Percentiles rank a stretch among this genome's conserved stretches.
phyloP scores from a whole-genome alignment of 2,113 vertebrate genomes.

The Lepus timidus region DNA sequence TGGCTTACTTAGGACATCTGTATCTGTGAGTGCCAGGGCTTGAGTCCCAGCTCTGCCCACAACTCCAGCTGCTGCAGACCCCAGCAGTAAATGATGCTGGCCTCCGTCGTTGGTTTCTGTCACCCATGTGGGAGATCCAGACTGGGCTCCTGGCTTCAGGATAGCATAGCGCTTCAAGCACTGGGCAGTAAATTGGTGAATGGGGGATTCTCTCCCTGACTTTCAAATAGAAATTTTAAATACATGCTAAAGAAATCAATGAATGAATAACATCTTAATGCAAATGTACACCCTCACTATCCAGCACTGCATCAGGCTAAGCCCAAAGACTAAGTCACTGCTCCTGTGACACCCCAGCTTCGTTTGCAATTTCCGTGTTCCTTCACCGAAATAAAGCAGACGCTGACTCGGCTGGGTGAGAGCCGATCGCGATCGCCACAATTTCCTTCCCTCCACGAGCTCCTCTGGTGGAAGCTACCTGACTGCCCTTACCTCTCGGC shows the following conservation, averaged over 20 bases:
- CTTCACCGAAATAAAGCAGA: not conserved
- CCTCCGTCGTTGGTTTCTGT: no score
- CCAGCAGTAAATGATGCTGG: no score
- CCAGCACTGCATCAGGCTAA: not conserved
- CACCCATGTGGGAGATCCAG: no score
- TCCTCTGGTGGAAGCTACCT: not conserved
- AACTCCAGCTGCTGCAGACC: no score
- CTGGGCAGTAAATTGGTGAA: no score
- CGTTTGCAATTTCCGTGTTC: not conserved
- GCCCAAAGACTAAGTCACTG: not conserved
- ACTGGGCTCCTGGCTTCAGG: no score
- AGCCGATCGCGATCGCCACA: not conserved
- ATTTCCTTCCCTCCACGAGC: constrained; percentile 17
- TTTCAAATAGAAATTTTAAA: not conserved
- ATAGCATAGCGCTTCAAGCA: no score
- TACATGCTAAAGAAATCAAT: not conserved
- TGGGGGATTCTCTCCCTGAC: no score
- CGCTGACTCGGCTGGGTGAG: not conserved
- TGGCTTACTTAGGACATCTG: no score
- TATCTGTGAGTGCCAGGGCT: no score
- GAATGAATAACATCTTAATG: not conserved
- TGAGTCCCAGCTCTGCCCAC: no score
- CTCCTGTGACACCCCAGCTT: not conserved
- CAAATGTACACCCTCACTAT: not conserved
- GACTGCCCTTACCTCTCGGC: constrained; percentile 90